Percentiles rank a stretch among this genome's conserved stretches.
These are phyloP conservation scores for Taenaris catops DNA, from an alignment of 2,888 invertebrate genomes.

Conservation along the genomic window DNA sequence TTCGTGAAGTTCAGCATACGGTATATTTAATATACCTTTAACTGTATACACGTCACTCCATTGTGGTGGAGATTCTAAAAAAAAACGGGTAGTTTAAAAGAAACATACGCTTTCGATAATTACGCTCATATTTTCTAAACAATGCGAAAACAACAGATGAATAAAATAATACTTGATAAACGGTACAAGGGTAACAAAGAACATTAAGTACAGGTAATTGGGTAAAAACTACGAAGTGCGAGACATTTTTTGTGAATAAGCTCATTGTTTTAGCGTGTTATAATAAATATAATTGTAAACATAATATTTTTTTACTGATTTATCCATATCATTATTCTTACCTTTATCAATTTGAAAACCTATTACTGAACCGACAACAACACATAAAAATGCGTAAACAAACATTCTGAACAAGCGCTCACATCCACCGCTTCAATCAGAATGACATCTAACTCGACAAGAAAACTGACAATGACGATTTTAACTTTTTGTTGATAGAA, in stretches of 20 bases:
- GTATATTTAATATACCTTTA: constrained; percentile 89
- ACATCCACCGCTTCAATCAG: constrained; percentile 18
- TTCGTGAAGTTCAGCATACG: constrained; percentile 96
- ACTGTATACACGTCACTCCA: constrained; percentile 88
- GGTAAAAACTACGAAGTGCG: no score
- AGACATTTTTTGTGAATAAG: no score
- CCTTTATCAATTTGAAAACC: constrained; percentile 50
- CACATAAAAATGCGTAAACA: constrained; percentile 34
- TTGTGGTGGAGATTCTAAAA: constrained; percentile 69
- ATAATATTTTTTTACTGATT: no score
- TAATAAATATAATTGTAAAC: no score
- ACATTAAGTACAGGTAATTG: no score
- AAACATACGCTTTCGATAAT: no score
- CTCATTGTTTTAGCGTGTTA: no score
- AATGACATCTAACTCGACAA: constrained; percentile 38
- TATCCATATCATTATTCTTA: constrained; percentile 29
- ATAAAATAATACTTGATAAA: no score
- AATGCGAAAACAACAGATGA: no score
- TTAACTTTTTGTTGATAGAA: background rate
- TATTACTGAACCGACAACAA: constrained; percentile 41
- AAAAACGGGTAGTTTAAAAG: no score
- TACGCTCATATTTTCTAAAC: no score
- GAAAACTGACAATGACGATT: constrained; percentile 14
- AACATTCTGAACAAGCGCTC: constrained; percentile 40
- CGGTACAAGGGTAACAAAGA: no score